These are phyloP conservation scores for Platalea minor DNA, from an alignment of 2,797 vertebrate genomes.

Conservation along the genomic window DNA sequence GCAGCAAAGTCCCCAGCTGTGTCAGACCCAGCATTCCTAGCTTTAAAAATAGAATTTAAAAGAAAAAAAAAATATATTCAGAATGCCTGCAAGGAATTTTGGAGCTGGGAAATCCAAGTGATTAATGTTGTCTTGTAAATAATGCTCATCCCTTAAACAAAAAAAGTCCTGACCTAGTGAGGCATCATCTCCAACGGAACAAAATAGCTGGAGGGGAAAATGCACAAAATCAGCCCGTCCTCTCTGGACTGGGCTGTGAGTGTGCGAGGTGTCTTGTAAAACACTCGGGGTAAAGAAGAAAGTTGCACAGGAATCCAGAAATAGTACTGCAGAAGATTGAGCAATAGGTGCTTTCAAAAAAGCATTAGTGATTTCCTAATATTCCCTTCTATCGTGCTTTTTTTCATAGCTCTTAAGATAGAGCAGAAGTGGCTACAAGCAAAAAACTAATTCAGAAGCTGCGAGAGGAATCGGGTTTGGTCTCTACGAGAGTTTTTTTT, in stretches of 20 bases:
- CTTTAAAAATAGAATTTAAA: neutral
- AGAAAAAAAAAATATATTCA: neutral
- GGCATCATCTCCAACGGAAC: neutral
- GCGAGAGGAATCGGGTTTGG: neutral
- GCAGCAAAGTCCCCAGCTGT: neutral
- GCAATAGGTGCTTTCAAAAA: constrained; percentile 32
- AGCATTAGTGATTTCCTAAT: constrained; percentile 22
- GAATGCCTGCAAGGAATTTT: neutral
- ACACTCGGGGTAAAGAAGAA: neutral
- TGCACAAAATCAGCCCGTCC: neutral
- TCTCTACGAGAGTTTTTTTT: constrained; percentile 29
- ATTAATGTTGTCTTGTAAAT: constrained; percentile 24
- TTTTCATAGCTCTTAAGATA: constrained; percentile 26
- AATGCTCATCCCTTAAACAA: neutral
- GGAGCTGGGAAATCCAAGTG: neutral
- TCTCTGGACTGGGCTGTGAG: neutral
- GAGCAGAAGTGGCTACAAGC: constrained; percentile 51
- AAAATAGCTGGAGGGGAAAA: constrained; percentile 14
- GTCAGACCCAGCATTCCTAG: neutral
- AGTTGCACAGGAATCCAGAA: constrained; percentile 39
- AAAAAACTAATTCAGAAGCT: constrained; percentile 50
- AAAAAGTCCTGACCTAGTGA: neutral
- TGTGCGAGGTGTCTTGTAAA: neutral
- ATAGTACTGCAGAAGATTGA: neutral
- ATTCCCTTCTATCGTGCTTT: neutral